Base-by-base conservation (phyloP, 2,888 invertebrate genomes). In the Pelosia muscerda region DNA sequence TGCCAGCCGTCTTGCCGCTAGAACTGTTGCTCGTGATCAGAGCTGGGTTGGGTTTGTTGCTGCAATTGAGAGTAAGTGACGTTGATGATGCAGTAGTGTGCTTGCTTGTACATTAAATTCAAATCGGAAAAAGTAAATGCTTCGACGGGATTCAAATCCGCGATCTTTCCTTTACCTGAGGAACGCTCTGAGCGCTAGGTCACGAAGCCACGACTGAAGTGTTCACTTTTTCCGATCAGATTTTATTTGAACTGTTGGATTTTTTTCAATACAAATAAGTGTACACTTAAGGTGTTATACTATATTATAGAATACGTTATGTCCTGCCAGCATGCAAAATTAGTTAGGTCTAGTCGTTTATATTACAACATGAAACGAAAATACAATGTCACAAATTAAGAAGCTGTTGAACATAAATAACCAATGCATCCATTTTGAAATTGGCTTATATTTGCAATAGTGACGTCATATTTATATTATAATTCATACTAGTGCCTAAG, bases 11-110 rank as follows among this genome's bases (percentile, higher is more conserved):
- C 81, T 86, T 85, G 77, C 86, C 84, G 78, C 85, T 80, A 80
- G 84, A 84, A 89, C 96, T 96, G 83, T 96, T 96, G 86, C 95
- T 96, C 77, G 96, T 96, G 84, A 97, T 95, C 84, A 97, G 96
- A 86, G 97, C 97, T 85, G 97, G 97, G 95, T 97, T 98, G 85
- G 98, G 97, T 92, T 99, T 98, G 95, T 98, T 99, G 95, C 97
- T 97, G 95, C 75, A 96, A 95, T 77, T 71, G 1, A 19, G 60
- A 63, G 19, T 58, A 28, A 5, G 38, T 31, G 65, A 68, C 74
- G 63, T 68, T 73, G 60, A 73, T 59, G 58, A 38, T 53, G 6
- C 15, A n/a, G 3, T 34, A 6, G 19, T n/a, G 19, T 6, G 38
- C 26, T 25, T 42, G 49, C n/a, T 26, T n/a, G n/a, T n/a, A n/a